phyloP scores from a whole-genome alignment of 2,888 invertebrate genomes.

The Pteria penguin region DNA sequence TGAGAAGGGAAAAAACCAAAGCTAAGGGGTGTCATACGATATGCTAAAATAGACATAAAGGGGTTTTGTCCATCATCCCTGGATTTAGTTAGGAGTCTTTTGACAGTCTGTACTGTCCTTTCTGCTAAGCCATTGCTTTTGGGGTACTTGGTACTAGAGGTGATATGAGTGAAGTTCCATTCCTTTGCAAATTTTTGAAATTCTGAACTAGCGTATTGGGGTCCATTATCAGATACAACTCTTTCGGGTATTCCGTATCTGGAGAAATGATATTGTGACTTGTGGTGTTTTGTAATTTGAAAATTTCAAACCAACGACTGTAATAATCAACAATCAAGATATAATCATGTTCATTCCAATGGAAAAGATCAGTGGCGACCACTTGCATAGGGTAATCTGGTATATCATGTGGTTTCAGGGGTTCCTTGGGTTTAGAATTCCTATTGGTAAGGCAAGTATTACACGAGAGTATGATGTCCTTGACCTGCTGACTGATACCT shows the following conservation, averaged over 20 bases:
- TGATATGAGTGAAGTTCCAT: conserved; percentile 47
- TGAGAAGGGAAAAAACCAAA: conserved; percentile 40
- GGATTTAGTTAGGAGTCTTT: conserved; percentile 44
- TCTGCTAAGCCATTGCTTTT: conserved; percentile 57
- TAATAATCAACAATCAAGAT: conserved; percentile 46
- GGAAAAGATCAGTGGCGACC: conserved; percentile 50
- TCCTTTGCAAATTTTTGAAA: conserved; percentile 41
- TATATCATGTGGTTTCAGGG: conserved; percentile 36
- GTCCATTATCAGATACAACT: conserved; percentile 47
- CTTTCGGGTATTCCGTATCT: conserved; percentile 38
- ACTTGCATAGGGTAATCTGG: conserved; percentile 44
- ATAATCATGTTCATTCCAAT: conserved; percentile 34
- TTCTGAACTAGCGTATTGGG: conserved; percentile 29
- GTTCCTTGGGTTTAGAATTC: conserved; percentile 48
- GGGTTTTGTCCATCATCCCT: conserved; percentile 33
- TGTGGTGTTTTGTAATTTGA: conserved; percentile 13
- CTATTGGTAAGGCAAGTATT: conserved; percentile 30
- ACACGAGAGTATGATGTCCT: conserved; percentile 39
- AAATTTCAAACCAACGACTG: conserved; percentile 38
- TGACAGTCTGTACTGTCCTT: conserved; percentile 47
- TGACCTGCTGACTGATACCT: conserved; percentile 42
- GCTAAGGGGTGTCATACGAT: conserved; percentile 38
- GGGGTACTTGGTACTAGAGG: conserved; percentile 45
- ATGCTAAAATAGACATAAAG: conserved; percentile 40
- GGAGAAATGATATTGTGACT: conserved; percentile 38